phyloP scores from a whole-genome alignment of 2,797 vertebrate species.

The Pseudotriccus pelzelni region DNA sequence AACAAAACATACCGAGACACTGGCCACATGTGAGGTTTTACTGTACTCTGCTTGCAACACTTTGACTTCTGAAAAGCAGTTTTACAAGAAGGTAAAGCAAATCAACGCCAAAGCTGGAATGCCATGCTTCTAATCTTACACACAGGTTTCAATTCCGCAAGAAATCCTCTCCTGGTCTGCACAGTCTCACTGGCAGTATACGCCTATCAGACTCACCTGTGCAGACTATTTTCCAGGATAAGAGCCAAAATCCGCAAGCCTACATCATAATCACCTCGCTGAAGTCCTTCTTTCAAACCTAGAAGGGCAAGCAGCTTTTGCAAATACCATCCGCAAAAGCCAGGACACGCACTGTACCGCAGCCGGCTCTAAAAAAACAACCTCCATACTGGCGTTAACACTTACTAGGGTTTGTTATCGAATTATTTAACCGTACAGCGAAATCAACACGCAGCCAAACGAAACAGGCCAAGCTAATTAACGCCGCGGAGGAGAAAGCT shows the following conservation, averaged over 20 bases:
- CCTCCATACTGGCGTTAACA: rapidly evolving
- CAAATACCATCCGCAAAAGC: background rate
- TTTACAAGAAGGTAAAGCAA: background rate
- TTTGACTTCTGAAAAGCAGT: background rate
- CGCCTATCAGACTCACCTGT: background rate
- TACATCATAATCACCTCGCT: background rate
- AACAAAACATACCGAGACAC: background rate
- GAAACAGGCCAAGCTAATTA: background rate
- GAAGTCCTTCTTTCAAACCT: background rate
- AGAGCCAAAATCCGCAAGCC: background rate
- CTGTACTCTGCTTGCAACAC: background rate
- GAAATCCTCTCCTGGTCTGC: background rate
- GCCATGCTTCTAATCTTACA: background rate
- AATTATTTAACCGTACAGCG: background rate
- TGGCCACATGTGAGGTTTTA: background rate
- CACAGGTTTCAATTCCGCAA: rapidly evolving
- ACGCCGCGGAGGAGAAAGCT: background rate
- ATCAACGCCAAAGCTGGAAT: background rate
- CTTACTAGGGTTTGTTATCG: background rate
- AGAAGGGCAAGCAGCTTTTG: background rate
- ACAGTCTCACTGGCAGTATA: background rate
- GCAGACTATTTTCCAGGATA: background rate
- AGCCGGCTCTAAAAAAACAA: background rate
- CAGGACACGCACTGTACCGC: background rate
- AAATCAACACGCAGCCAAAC: background rate